Evolutionary conservation across 2,113 vertebrate genomes (phyloP), one percentile per base, ranked within the genome.

Genomic region (Lophius piscatorius): DNA sequence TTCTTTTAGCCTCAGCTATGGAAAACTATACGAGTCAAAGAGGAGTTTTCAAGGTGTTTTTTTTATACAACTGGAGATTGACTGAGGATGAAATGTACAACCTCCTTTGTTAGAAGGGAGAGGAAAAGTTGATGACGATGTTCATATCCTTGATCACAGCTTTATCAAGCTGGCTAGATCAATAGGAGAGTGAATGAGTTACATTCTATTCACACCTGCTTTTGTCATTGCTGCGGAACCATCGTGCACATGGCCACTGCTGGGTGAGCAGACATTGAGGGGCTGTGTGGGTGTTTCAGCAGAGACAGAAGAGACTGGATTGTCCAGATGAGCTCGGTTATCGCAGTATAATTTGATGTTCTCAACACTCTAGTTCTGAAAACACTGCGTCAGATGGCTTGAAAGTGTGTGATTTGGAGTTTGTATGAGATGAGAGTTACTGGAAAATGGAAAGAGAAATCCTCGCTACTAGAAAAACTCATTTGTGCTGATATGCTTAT

Each of bases 31-130:
- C n/a, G n/a, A 13, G 6, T 41, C 28, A 28, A 2, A 1, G 10
- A 47, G 18, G 26, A 44, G 22, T 40, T 39, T 22, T 36, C 49
- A 10, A 21, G 4, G 1, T 33, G 73, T 66, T 76, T 24, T 4
- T 1, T 35, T 75, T 66, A 73, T 69, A 50, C 29, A 45, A 54
- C 50, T 34, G 1, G 22, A 69, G 51, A 23, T 13, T 22, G 54
- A 64, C 22, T 41, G 38, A 29, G 47, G 31, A 69, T 20, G n/a
- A 26, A n/a, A 59, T 31, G 14, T 2, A 47, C 1, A 0, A 24
- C 20, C 50, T 61, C 36, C n/a, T n/a, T n/a, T n/a, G n/a, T n/a
- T n/a, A n/a, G n/a, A n/a, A n/a, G n/a, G n/a, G n/a, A n/a, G n/a
- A n/a, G n/a, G n/a, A n/a, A n/a, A n/a, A n/a, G n/a, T n/a, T n/a